Conservation (phyloP, 1,140 invertebrate genomes). For the Diprion similis region DNA sequence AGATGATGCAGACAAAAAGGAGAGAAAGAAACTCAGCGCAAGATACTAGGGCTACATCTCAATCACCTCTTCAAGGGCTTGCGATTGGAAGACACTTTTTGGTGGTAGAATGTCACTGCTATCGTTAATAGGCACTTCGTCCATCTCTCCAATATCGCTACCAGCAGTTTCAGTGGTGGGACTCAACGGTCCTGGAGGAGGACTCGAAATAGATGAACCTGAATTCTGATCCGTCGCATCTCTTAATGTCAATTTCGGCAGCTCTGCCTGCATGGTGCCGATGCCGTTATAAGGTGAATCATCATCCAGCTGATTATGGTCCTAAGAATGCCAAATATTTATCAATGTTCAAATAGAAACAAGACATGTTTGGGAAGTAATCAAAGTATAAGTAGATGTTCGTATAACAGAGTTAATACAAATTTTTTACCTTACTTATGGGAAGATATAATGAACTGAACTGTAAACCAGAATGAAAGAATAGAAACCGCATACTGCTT, state of each 20-base stretch:
- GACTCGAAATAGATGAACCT: conserved; percentile 50
- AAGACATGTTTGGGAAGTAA: too few species aligned
- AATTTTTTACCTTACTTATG: too few species aligned
- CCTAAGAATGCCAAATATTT: conserved; percentile 34
- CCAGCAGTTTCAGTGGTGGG: conserved; percentile 45
- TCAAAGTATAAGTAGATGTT: too few species aligned
- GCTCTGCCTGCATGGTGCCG: conserved; percentile 44
- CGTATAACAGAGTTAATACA: too few species aligned
- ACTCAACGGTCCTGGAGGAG: conserved; percentile 49
- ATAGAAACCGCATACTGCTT: too few species aligned
- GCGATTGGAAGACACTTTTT: conserved; percentile 38
- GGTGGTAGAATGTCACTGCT: conserved; percentile 32
- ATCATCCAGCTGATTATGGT: conserved; percentile 45
- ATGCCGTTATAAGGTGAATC: conserved; percentile 51
- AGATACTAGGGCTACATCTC: conserved; percentile 9
- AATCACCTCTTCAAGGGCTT: conserved; percentile 48
- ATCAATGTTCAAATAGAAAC: too few species aligned
- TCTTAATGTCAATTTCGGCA: conserved; percentile 53
- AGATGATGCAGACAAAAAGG: conserved; percentile 18
- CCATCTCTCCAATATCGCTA: conserved; percentile 54
- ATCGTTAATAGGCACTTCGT: conserved; percentile 60
- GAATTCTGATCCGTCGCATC: conserved; percentile 52
- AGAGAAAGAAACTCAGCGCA: not conserved
- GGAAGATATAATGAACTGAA: too few species aligned
- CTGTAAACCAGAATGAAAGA: too few species aligned